These are phyloP conservation scores for Riparia riparia DNA, from an alignment of 2,113 vertebrate genomes.

Conservation along the genomic window DNA sequence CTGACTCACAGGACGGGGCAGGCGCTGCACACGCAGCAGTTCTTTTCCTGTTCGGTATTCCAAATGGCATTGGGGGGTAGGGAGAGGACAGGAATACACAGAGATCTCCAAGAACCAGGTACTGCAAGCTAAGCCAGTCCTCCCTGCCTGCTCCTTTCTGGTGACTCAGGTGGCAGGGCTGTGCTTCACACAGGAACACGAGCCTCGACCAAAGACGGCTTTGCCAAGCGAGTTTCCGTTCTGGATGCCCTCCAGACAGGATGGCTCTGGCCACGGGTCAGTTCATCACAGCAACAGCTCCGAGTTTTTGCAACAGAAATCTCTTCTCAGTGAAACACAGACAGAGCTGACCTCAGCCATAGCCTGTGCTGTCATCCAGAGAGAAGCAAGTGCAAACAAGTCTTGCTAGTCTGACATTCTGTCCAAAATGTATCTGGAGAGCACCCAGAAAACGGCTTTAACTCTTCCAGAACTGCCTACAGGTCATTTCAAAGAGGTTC, in stretches of 20 bases:
- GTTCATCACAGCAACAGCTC: background rate
- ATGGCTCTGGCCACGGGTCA: background rate
- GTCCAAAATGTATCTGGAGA: background rate
- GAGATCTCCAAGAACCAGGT: background rate
- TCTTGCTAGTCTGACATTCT: background rate
- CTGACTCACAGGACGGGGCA: background rate
- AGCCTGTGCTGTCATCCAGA: constrained; percentile 33
- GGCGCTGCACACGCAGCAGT: background rate
- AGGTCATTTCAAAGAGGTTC: background rate
- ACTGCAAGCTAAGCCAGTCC: constrained; percentile 9
- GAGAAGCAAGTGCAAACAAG: constrained; percentile 24
- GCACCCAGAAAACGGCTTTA: background rate
- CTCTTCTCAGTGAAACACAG: background rate
- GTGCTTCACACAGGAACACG: background rate
- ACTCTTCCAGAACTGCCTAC: background rate
- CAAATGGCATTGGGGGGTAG: background rate
- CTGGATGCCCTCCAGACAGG: constrained; percentile 23
- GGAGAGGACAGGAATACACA: background rate
- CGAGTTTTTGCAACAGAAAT: background rate
- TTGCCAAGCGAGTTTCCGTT: background rate
- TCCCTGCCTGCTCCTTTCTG: background rate
- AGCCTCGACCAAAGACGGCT: background rate
- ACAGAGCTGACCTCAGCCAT: constrained; percentile 40
- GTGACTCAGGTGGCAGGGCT: background rate
- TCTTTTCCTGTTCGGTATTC: background rate